Base-by-base conservation (phyloP, 2,113 vertebrate genomes). In the Symphodus melops region DNA sequence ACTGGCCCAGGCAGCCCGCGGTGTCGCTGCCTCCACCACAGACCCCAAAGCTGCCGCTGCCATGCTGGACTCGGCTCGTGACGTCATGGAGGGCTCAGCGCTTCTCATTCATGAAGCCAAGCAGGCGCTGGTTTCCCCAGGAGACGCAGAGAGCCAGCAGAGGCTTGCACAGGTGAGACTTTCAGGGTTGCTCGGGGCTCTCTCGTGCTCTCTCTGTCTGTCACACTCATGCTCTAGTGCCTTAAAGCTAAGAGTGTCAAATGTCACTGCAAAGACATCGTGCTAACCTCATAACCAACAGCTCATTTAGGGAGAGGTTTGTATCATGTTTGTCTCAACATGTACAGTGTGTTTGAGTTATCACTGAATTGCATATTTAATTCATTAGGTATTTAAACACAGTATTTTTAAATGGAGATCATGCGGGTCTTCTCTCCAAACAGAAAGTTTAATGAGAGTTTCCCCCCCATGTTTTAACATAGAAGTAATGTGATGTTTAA, bases 71-170 rank as follows among this genome's bases (percentile, higher is more conserved):
- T 98, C 98, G 0, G 97, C 98, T 3, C 91, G 96, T 16, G 97
- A 98, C 0, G 97, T 99, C 33, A 99, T 99, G 98, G 98, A 99
- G 69, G 98, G 98, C 56, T 99, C 98, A 0, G 96, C 96, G 5
- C 94, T 98, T 88, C 96, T 99, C 61, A 97, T 99, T 69, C 96
- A 98, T 4, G 98, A 99, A 87, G 98, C 98, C 21, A 97, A 99
- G 82, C 93, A 98, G 91, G 97, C 97, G 0, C 90, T 99, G 77
- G 90, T 95, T 33, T 96, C 94, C 3, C 96, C 96, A 0, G 97
- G 97, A 10, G 97, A 99, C 5, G 95, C 97, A 0, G 98, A 99
- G 84, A 97, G 97, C 57, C 98, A 99, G 83, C 98, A 99, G 91
- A 96, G 97, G 60, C 88, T 99, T 59, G 98, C 98, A 0, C 98